Base-by-base conservation (phyloP, 2,888 invertebrate species). In the Druceiella hillmani region DNA sequence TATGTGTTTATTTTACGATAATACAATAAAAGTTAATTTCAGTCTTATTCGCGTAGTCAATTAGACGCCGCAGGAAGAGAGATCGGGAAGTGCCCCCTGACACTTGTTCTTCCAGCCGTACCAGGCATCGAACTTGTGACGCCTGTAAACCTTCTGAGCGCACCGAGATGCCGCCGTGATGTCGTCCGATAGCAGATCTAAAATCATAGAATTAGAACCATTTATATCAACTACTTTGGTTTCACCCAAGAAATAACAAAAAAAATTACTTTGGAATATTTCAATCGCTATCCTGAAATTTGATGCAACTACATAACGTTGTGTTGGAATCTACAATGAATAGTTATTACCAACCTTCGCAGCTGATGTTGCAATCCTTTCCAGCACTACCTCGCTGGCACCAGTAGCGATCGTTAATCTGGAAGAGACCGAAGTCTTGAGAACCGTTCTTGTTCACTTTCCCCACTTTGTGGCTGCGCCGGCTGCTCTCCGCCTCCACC, bases 401-500 rank as follows among this genome's bases (percentile, higher is more conserved):
- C 50, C 50, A 53, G 30, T 46, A 45, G 7, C 36, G 26, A 20
- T 44, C 43, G 31, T 48, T 52, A 6, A 54, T 47, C 45, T 50
- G 54, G 39, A 54, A 55, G 6, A 55, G 38, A 5, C 56, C 55
- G 32, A 47, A 53, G 36, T 53, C 52, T 17, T 44, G 46, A 17
- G 48, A 48, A n/a, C n/a, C n/a, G n/a, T 46, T 1, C n/a, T n/a
- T n/a, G n/a, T n/a, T n/a, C n/a, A n/a, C n/a, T n/a, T n/a, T n/a
- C n/a, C 52, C 52, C 9, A 33, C 40, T 1, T 41, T 46, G 10
- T 36, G 35, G 10, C 52, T 47, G 31, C 49, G 42, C 2, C 49
- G 22, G 4, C 26, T 27, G 40, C 52, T 52, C 34, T 52, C 54
- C 4, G 34, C 31, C 22, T 48, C 43, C 17, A 50, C 49, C 26